These are phyloP conservation scores for Nasonia longicornis DNA, from an alignment of 1,140 invertebrate species.

Conservation along the genomic window DNA sequence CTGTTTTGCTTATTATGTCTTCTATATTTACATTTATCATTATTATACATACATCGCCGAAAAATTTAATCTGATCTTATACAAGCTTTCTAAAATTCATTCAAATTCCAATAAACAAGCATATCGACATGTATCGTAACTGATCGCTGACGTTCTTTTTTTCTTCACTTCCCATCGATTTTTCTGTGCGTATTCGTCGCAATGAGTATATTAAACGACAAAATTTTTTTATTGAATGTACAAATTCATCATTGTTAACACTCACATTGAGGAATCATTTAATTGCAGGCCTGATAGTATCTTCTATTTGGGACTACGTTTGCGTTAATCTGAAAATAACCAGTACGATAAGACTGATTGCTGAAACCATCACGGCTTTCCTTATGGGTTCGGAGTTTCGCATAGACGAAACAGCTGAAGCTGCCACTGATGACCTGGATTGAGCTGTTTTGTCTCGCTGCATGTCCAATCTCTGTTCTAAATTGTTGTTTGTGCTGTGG, in stretches of 20 bases:
- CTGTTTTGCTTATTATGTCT: neutral
- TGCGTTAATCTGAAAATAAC: neutral
- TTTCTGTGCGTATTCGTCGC: neutral
- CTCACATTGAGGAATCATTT: neutral
- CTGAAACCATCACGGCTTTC: neutral
- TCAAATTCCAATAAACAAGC: neutral
- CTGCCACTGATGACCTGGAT: slow-evolving; percentile 61
- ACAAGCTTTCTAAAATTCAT: neutral
- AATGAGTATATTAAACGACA: neutral
- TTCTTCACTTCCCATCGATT: neutral
- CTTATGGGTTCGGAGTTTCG: neutral
- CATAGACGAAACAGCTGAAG: slow-evolving; percentile 14
- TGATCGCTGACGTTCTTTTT: neutral
- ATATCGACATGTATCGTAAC: neutral
- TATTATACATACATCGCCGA: neutral
- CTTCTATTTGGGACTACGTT: slow-evolving; percentile 25
- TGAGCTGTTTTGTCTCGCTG: slow-evolving; percentile 64
- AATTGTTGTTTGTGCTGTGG: slow-evolving; percentile 50
- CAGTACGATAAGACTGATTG: neutral
- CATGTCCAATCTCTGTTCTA: slow-evolving; percentile 44
- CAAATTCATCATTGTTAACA: neutral
- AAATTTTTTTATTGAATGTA: neutral
- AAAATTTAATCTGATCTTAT: neutral
- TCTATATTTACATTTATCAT: slow-evolving; percentile 13
- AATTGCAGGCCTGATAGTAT: neutral